Conservation (phyloP, 2,797 vertebrate genomes). For the Enteromius afrohamiltoni region DNA sequence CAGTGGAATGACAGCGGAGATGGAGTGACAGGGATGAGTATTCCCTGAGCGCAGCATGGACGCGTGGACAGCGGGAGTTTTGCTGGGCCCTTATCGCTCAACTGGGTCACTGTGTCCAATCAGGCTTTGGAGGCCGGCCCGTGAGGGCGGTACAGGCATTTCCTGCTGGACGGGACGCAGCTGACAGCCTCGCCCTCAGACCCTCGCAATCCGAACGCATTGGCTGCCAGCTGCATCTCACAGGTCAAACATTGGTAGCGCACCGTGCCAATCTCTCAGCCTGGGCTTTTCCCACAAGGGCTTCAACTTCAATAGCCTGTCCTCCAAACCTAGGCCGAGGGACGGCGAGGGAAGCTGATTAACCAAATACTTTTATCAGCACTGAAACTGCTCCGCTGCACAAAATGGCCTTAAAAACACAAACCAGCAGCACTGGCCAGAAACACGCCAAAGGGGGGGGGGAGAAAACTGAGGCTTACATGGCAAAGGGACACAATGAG, state of each 20-base stretch:
- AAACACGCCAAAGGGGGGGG: conserved; percentile 50
- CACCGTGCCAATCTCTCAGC: conserved; percentile 76
- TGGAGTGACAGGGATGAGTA: conserved; percentile 54
- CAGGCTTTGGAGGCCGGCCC: conserved; percentile 67
- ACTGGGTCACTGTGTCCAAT: conserved; percentile 78
- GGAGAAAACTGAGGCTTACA: conserved; percentile 51
- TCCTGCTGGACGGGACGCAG: conserved; percentile 61
- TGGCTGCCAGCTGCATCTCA: conserved; percentile 73
- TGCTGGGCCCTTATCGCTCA: conserved; percentile 68
- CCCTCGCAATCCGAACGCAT: conserved; percentile 65
- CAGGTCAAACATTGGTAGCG: conserved; percentile 72
- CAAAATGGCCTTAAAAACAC: conserved; percentile 76
- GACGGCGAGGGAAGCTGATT: conserved; percentile 82
- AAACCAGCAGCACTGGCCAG: conserved; percentile 54
- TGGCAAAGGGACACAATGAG: conserved; percentile 52
- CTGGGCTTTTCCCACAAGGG: conserved; percentile 66
- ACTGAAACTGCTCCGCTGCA: conserved; percentile 76
- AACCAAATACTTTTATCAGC: conserved; percentile 89
- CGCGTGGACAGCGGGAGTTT: conserved; percentile 42
- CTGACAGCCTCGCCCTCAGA: conserved; percentile 48
- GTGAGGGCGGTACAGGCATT: conserved; percentile 70
- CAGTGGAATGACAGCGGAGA: conserved; percentile 38
- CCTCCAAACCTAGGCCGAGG: conserved; percentile 71
- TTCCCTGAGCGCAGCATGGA: conserved; percentile 34
- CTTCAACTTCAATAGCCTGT: conserved; percentile 77